Evolutionary conservation across 2,113 vertebrate species (phyloP), one percentile per base, ranked within the genome.

Genomic region (Hemiprocne comata): DNA sequence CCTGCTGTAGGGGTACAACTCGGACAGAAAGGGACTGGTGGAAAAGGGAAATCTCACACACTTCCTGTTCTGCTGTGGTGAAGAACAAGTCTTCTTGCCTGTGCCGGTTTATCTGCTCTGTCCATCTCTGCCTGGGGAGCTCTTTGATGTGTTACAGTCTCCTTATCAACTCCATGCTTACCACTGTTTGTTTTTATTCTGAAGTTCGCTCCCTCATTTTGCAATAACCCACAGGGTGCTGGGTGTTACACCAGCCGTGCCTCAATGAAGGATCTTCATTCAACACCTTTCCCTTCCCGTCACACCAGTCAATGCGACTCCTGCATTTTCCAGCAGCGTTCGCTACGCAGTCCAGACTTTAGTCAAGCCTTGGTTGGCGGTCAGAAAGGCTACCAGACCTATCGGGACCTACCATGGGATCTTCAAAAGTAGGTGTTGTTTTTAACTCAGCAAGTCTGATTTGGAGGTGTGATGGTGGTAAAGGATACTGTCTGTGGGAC

Each of bases 191-290:
- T 96, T 93, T 95, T 94, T 85, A 96, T 92, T 94, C 93, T 79
- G 76, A 90, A 87, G 88, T 90, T 94, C 29, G 60, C 93, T 96
- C 93, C 96, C 89, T 87, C 53, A 1, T 95, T 95, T 93, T 97
- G 93, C 92, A 96, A 96, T 96, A 96, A 93, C 94, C 95, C 70
- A 91, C 93, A 95, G 79, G 57, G 89, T 93, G 86, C 87, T 88
- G 93, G 93, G 95, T 94, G 95, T 97, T 96, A 79, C 73, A 15
- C 85, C 93, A 96, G 84, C 94, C 0, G 91, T 72, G 75, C 93
- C 89, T 90, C 97, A 92, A 97, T 97, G 97, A 97, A 97, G 95
- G 90, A 90, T 78, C 93, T 96, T 95, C 97, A 96, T 92, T 93
- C 96, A 89, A 73, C 94, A 94, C 66, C 93, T 89, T 95, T 94